Base-by-base conservation (phyloP, 2,888 invertebrate species). In the Cryptophagus acutangulus region DNA sequence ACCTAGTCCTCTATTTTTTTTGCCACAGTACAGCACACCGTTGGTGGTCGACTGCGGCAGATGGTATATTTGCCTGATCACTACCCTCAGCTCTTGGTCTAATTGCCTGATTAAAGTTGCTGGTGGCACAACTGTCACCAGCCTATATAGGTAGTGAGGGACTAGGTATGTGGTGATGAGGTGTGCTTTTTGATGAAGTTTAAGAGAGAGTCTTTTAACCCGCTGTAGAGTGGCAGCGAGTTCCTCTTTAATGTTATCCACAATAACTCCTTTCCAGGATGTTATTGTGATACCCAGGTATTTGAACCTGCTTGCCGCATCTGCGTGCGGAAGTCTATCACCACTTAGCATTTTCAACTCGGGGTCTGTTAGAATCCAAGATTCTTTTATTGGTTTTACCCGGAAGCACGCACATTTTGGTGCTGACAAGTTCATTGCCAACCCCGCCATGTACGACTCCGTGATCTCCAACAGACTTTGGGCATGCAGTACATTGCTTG, bases 161-260 rank as follows among this genome's bases (percentile, higher is more conserved):
- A 70, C 46, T 20, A 71, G 54, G 53, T 65, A 57, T 2, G 42
- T 52, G 43, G 65, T 49, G 29, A 70, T 43, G 0, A 66, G 44
- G 29, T 61, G 55, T 8, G 68, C 36, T 47, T 65, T 55, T 41
- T 70, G 68, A 38, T 63, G 63, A 2, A 66, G 69, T 44, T 68
- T 68, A 6, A 68, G 47, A 2, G n/a, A 12, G 4, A 63, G 61
- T 38, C 47, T 44, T 13, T 52, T 44, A 28, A 63, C 52, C 33
- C 61, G 52, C 8, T 48, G 42, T 13, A 67, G 34, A 17, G 52
- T 52, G 14, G 29, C 13, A 14, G 33, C 39, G 4, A 36, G 4
- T 18, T 34, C 25, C 13, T 37, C 40, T 17, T 34, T 29, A 3
- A 54, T 20, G 41, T 45, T 33, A 34, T 51, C 49, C 13, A 36